A percentile compares a stretch with the other conserved stretches of the same genome.
These are phyloP conservation scores for Sebastes vulpes DNA, from an alignment of 2,797 vertebrate genomes.

Conservation along the genomic window DNA sequence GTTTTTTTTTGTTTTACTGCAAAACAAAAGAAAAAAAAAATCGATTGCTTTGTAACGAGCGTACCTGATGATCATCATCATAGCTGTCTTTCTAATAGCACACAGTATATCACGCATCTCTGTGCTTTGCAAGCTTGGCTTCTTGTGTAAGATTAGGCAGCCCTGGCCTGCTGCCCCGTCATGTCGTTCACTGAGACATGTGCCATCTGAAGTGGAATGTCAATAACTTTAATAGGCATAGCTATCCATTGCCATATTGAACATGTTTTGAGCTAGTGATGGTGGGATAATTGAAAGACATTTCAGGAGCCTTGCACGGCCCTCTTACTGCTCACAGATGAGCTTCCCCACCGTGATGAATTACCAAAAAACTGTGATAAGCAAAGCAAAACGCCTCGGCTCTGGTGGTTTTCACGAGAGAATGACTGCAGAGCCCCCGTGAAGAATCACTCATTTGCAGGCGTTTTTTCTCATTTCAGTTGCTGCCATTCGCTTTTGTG, in stretches of 20 bases:
- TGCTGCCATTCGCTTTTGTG: constrained; percentile 32
- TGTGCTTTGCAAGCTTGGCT: not conserved
- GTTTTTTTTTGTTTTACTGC: constrained; percentile 34
- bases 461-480: constrained; percentile 38
- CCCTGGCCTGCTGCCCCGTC: not conserved
- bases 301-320: constrained; percentile 25
- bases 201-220: not conserved
- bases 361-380: constrained; percentile 42
- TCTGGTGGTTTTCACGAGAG: constrained; percentile 22
- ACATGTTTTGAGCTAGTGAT: constrained; percentile 16
- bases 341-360: constrained; percentile 56
- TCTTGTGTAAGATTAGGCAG: not conserved
- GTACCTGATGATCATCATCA: constrained; percentile 37
- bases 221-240: constrained; percentile 29
- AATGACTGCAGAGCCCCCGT: constrained; percentile 27
- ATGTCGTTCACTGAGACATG: not conserved
- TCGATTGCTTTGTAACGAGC: not conserved
- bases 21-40: constrained; percentile 17
- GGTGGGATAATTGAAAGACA: constrained; percentile 54
- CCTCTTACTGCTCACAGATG: constrained; percentile 48
- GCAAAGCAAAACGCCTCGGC: constrained; percentile 10
- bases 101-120: not conserved
- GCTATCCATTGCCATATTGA: constrained; percentile 1
- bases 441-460: constrained; percentile 40
- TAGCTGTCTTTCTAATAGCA: constrained; percentile 20